Percentiles rank a stretch among this genome's conserved stretches.
These are phyloP conservation scores for Lepas anatifera DNA, from an alignment of 2,888 invertebrate species.

Conservation along the genomic window DNA sequence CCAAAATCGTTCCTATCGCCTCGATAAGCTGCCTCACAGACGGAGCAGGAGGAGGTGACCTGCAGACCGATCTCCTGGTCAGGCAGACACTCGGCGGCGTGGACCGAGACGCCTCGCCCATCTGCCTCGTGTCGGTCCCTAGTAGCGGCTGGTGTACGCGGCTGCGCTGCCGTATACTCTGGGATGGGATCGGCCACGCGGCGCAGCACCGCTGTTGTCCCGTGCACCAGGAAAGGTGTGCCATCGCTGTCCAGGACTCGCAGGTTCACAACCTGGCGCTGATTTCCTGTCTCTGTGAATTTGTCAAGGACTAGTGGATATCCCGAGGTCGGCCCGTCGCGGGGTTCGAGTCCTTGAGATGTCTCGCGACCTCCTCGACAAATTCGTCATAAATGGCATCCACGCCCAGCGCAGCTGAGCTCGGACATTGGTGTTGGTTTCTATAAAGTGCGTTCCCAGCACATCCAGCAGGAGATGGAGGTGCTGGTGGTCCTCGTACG, in stretches of 20 bases:
- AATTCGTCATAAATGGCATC: neutral
- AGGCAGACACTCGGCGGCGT: no score
- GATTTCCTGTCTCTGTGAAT: neutral
- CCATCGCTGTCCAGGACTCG: no score
- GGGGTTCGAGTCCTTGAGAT: neutral
- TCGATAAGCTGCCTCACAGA: neutral
- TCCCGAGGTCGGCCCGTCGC: neutral
- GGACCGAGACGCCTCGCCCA: no score
- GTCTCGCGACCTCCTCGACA: neutral
- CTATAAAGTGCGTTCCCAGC: neutral
- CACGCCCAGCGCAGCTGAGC: neutral
- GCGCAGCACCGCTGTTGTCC: neutral
- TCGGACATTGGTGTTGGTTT: neutral
- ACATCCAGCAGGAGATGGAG: neutral
- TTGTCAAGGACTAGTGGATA: neutral
- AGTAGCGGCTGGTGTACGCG: no score
- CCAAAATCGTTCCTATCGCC: neutral
- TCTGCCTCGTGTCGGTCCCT: no score
- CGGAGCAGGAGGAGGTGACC: neutral
- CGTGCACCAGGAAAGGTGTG: neutral
- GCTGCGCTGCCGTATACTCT: neutral
- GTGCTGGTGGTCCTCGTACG: no score
- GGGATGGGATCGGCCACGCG: neutral
- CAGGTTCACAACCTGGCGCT: neutral
- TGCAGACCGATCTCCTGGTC: neutral